phyloP scores from a whole-genome alignment of 2,113 vertebrate species.

The Melierax canorus region DNA sequence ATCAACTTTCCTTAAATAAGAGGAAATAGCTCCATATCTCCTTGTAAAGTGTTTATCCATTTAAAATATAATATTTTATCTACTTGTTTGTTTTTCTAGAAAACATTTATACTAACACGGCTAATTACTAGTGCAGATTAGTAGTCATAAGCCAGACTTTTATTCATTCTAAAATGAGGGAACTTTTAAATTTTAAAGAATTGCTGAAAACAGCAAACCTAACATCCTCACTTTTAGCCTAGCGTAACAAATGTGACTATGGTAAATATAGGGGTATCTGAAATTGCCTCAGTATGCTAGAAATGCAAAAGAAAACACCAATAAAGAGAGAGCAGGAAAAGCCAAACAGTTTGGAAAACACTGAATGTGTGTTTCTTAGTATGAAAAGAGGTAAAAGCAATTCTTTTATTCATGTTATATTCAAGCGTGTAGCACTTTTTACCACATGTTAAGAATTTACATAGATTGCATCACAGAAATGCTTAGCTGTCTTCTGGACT shows the following conservation, averaged over 20 bases:
- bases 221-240: not conserved
- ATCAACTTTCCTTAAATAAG: not conserved
- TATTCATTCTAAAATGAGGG: not conserved
- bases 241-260: fast-evolving
- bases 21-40: not conserved
- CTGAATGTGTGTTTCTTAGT: not conserved
- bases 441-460: not conserved
- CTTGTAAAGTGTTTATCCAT: not conserved
- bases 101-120: not conserved
- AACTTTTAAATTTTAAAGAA: not conserved
- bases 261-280: not conserved
- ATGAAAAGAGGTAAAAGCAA: not conserved
- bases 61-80: not conserved
- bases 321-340: not conserved
- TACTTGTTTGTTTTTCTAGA: not conserved
- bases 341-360: not conserved
- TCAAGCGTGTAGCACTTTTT: not conserved
- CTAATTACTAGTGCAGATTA: not conserved
- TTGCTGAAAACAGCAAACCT: not conserved
- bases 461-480: not conserved
- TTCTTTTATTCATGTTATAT: not conserved
- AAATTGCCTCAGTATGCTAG: not conserved
- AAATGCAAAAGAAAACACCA: not conserved
- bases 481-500: not conserved
- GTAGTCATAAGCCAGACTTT: not conserved